These are phyloP conservation scores for Coecobrya sp. DNA, from an alignment of 2,888 invertebrate species.

Conservation along the genomic window DNA sequence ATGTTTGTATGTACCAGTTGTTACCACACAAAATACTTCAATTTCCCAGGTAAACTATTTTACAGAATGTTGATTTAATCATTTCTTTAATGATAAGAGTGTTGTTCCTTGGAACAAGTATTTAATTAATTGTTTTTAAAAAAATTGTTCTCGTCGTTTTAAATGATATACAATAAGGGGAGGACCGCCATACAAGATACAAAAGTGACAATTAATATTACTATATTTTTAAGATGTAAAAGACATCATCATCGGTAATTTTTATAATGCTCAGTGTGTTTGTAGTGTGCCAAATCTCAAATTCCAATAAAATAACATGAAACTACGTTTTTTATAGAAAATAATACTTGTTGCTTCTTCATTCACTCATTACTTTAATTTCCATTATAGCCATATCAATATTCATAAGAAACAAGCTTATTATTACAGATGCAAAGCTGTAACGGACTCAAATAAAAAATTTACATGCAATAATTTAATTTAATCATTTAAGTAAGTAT, in stretches of 20 bases:
- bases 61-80: not conserved
- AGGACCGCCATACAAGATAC: conserved; percentile 58
- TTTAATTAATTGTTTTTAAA: conserved; percentile 9
- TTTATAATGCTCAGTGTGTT: conserved; percentile 81
- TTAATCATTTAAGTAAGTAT: too few species aligned
- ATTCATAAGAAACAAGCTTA: too few species aligned
- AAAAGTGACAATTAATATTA: conserved; percentile 22
- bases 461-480: too few species aligned
- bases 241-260: conserved; percentile 19
- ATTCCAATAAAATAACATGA: conserved; percentile 55
- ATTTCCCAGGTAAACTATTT: conserved; percentile 51
- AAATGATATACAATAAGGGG: not conserved
- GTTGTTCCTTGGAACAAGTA: not conserved
- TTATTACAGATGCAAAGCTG: too few species aligned
- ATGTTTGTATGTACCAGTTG: conserved; percentile 81
- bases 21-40: conserved; percentile 79
- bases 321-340: conserved; percentile 35
- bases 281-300: conserved; percentile 84
- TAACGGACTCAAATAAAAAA: too few species aligned
- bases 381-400: too few species aligned
- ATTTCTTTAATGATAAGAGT: not conserved
- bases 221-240: not conserved
- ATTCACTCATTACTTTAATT: too few species aligned
- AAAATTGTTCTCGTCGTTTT: conserved; percentile 43
- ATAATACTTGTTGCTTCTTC: not conserved